Evolutionary conservation across 2,797 vertebrate species (phyloP).

Genomic region (Myotis findleyi): DNA sequence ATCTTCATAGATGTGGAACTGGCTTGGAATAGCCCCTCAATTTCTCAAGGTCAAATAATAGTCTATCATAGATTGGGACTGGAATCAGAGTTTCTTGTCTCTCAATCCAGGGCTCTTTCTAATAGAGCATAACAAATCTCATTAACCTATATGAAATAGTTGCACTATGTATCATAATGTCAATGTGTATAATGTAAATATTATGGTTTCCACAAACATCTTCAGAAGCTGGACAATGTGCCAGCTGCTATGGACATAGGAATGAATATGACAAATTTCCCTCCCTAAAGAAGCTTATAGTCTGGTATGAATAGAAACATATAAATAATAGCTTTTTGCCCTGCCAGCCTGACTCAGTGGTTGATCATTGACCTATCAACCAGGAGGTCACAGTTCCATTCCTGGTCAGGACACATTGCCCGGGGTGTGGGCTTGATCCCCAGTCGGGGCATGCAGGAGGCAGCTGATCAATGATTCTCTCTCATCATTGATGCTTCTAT

Average conservation of each 20-base stretch:
- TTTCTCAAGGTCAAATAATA: neutral
- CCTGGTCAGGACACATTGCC: too few relatives aligned
- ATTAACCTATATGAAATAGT: neutral
- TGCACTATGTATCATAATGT: neutral
- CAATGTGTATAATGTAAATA: neutral
- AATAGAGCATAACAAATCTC: neutral
- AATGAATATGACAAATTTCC: neutral
- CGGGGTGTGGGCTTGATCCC: too few relatives aligned
- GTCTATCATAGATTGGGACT: neutral
- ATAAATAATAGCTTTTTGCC: neutral
- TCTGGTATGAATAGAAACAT: neutral
- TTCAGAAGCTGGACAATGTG: neutral
- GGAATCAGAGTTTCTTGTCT: neutral
- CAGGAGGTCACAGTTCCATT: too few relatives aligned
- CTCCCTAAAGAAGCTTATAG: neutral
- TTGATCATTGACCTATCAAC: too few relatives aligned
- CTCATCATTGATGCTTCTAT: too few relatives aligned
- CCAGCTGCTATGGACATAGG: neutral
- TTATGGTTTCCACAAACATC: neutral
- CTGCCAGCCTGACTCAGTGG: too few relatives aligned
- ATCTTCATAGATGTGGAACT: neutral
- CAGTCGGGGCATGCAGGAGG: too few relatives aligned
- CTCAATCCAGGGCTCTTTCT: neutral
- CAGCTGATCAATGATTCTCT: too few relatives aligned
- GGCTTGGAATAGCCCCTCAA: neutral